Evolutionary conservation across 2,888 invertebrate species (phyloP).

Genomic region (Drosophila mimetica): DNA sequence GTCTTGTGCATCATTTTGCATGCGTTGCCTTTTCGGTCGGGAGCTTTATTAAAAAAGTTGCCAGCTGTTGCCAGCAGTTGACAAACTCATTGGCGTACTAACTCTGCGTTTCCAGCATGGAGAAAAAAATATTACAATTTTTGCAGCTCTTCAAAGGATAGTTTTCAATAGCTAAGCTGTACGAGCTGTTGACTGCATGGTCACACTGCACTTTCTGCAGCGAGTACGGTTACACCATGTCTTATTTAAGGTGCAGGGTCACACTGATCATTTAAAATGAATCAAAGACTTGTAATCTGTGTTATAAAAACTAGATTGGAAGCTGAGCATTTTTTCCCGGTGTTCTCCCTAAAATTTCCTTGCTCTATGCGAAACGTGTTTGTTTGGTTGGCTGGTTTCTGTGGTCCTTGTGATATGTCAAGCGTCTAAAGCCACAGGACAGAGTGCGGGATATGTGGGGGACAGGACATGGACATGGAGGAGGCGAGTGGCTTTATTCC

Average conservation of each 20-base stretch:
- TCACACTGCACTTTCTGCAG: background rate
- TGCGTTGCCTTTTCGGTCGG: constrained; percentile 35
- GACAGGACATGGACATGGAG: constrained; percentile 6
- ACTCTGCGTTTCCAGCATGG: constrained; percentile 6
- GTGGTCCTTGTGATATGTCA: constrained; percentile 74
- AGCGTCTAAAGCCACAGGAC: constrained; percentile 58
- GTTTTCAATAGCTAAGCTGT: background rate
- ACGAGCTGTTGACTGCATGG: background rate
- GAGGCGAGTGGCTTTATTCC: constrained; percentile 27
- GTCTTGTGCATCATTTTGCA: constrained; percentile 46
- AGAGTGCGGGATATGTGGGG: constrained; percentile 5
- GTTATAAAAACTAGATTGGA: no score
- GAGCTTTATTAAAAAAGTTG: constrained; percentile 79
- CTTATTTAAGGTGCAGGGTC: background rate
- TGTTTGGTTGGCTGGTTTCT: constrained; percentile 63
- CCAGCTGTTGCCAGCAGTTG: constrained; percentile 63
- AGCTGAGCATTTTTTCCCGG: no score
- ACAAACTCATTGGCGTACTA: constrained; percentile 65
- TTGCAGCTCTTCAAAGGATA: no score
- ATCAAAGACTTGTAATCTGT: no score
- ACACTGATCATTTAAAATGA: background rate
- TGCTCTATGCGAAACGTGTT: constrained; percentile 16
- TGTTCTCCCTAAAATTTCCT: constrained; percentile 18
- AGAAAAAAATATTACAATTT: background rate
- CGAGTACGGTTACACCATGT: background rate